Evolutionary conservation across 2,888 invertebrate species (phyloP).

Genomic region (Nebria brevicollis): DNA sequence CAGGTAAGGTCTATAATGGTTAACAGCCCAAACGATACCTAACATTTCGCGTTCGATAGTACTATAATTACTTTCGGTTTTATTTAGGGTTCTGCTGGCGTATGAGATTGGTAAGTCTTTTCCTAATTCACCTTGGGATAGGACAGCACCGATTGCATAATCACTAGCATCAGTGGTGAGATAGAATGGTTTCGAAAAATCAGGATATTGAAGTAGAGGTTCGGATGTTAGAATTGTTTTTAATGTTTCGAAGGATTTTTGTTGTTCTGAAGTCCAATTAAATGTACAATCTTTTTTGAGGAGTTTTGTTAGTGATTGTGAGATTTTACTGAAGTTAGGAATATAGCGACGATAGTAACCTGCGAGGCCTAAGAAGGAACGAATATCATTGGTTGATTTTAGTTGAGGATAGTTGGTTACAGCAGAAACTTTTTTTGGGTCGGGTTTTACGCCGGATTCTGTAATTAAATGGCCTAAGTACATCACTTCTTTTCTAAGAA

Average conservation of each 20-base stretch:
- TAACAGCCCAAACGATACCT: conserved; percentile 34
- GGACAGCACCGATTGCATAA: conserved; percentile 3
- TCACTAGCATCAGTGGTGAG: conserved; percentile 14
- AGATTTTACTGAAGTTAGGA: conserved; percentile 49
- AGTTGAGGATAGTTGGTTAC: conserved; percentile 47
- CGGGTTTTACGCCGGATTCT: conserved; percentile 46
- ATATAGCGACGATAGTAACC: no score
- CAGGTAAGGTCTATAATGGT: conserved; percentile 50
- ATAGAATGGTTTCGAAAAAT: conserved; percentile 43
- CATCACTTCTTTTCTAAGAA: conserved; percentile 36
- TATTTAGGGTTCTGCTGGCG: conserved; percentile 7
- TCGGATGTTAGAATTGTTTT: no score
- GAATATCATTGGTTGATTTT: conserved; percentile 41
- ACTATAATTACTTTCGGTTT: conserved; percentile 10
- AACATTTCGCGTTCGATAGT: neutral
- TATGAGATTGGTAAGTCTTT: conserved; percentile 10
- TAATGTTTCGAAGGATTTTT: conserved; percentile 60
- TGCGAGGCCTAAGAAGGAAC: no score
- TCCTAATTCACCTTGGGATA: neutral
- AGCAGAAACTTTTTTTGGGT: conserved; percentile 48
- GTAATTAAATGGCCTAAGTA: no score
- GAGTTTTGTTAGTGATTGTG: conserved; percentile 50
- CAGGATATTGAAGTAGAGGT: conserved; percentile 51
- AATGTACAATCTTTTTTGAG: conserved; percentile 40
- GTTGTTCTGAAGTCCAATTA: conserved; percentile 42